These are phyloP conservation scores for Cherax destructor DNA, from an alignment of 1,140 invertebrate species.

Conservation along the genomic window DNA sequence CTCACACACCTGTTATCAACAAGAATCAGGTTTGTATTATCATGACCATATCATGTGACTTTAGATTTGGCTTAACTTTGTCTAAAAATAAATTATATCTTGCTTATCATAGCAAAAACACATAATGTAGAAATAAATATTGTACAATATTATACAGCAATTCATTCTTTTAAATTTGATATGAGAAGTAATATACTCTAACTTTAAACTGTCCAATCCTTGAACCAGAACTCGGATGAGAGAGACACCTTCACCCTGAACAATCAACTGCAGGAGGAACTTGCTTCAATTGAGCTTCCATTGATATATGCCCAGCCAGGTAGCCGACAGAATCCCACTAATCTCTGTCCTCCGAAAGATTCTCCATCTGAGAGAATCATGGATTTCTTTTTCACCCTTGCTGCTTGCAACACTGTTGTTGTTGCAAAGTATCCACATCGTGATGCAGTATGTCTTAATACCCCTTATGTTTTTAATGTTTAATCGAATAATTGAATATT, in stretches of 20 bases:
- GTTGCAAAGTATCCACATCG: constrained; percentile 92
- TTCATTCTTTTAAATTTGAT: too few species aligned
- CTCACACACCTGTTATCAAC: constrained; percentile 59
- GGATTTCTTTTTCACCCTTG: constrained; percentile 94
- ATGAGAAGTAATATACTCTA: too few species aligned
- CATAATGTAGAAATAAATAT: background rate
- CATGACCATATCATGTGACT: too few species aligned
- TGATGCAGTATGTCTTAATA: constrained; percentile 79
- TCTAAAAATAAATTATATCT: too few species aligned
- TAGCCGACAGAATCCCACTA: constrained; percentile 20
- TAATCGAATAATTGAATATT: too few species aligned
- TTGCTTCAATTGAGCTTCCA: constrained; percentile 75
- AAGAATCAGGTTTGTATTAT: constrained; percentile 3
- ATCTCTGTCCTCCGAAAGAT: constrained; percentile 18
- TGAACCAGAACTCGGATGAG: constrained; percentile 10
- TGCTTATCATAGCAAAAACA: background rate
- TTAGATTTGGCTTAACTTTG: too few species aligned
- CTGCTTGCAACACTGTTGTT: constrained; percentile 97
- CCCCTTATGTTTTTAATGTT: background rate
- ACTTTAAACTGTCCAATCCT: background rate
- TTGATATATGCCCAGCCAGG: constrained; percentile 58
- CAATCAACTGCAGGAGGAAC: constrained; percentile 82
- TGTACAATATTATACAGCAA: too few species aligned
- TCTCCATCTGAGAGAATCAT: constrained; percentile 80
- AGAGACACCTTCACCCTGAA: constrained; percentile 79